Evolutionary conservation across 2,797 vertebrate species (phyloP), one percentile per base, ranked within the genome.

Genomic region (Leptoclinus maculatus): DNA sequence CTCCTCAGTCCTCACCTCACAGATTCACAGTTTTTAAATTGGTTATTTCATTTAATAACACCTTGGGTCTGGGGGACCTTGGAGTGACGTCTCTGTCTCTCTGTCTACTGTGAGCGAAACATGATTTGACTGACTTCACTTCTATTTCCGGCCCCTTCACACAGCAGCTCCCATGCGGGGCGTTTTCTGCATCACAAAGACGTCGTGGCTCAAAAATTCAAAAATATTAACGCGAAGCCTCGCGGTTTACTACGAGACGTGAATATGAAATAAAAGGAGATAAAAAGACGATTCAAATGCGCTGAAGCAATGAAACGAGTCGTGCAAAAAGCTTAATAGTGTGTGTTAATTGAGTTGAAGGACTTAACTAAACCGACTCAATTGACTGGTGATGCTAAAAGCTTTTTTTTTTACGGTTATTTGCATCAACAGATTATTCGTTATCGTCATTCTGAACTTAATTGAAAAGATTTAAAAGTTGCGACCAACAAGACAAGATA

Each of bases 51-150:
- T 34, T 56, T 56, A 83, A 41, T 34, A 64, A 72, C 58, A 67
- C 47, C 27, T 29, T 66, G 49, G 23, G 36, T 75, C 16, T 54
- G n/a, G 2, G 8, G 72, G 65, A 85, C 83, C 74, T 71, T 49
- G 19, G 21, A 1, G 29, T 80, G 77, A 75, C 82, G 80, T 71
- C 38, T 36, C 45, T 71, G 29, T 25, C 16, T 68, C 32, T n/a
- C 19, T 68, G 19, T 43, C 43, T 29, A 17, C 21, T 66, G 43
- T 59, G 57, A 66, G 16, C 7, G 10, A 54, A 39, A 57, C 38
- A 54, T 7, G 66, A 71, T 62, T 59, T 72, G 63, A 72, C 47
- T 73, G 53, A 68, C 60, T 74, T 6, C 11, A 14, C 54, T 76
- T 81, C 23, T 58, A 58, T 76, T 58, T 75, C 21, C 39, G 21